Evolutionary conservation across 2,888 invertebrate genomes (phyloP).

Genomic region (Hirtodrosophila trivittata): DNA sequence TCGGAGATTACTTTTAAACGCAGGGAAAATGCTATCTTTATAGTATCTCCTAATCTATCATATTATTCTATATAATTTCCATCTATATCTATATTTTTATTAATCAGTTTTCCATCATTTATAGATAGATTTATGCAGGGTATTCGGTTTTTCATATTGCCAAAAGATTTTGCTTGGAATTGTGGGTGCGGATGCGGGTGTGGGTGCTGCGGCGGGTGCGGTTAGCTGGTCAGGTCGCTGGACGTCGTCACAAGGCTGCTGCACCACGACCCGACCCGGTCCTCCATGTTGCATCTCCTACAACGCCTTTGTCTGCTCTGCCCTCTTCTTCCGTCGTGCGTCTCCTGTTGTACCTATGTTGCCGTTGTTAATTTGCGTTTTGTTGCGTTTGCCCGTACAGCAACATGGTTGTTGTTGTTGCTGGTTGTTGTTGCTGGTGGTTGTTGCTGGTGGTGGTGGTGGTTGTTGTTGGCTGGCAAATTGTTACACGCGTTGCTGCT

Average conservation of each 20-base stretch:
- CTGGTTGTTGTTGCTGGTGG: constrained; percentile 42
- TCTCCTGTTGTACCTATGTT: constrained; percentile 37
- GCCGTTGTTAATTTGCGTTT: constrained; percentile 78
- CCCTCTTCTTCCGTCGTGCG: not conserved
- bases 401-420: constrained; percentile 43
- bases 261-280: constrained; percentile 35
- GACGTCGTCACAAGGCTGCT: constrained; percentile 4
- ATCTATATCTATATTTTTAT: not conserved
- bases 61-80: not conserved
- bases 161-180: constrained; percentile 7
- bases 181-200: constrained; percentile 34
- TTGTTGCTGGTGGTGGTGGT: constrained; percentile 19
- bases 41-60: no score
- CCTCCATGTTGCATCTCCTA: constrained; percentile 10
- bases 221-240: constrained; percentile 16
- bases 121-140: constrained; percentile 16
- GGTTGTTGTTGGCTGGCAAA: constrained; percentile 69
- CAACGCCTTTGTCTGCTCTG: constrained; percentile 32
- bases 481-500: constrained; percentile 79
- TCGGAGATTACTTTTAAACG: no score
- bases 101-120: not conserved
- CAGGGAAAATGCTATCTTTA: no score
- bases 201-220: constrained; percentile 49
- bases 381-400: constrained; percentile 68
- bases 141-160: constrained; percentile 18